Conservation (phyloP, 2,888 invertebrate genomes). For the Napeogenes inachia region DNA sequence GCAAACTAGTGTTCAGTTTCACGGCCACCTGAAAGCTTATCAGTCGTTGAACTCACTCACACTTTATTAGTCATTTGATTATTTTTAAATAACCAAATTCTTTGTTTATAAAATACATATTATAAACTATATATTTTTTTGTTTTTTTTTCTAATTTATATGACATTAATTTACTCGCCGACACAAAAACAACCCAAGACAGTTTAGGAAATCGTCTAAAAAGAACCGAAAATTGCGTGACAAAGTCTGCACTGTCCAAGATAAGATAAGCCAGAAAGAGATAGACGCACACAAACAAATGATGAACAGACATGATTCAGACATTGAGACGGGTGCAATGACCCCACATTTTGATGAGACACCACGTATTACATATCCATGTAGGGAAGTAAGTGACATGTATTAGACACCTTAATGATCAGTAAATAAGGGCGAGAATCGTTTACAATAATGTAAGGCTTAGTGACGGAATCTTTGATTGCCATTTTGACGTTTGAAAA, state of each 20-base stretch:
- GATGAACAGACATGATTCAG: slow-evolving; percentile 55
- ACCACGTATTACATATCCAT: slow-evolving; percentile 34
- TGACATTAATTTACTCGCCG: no score
- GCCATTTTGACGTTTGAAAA: slow-evolving; percentile 19
- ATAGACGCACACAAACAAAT: slow-evolving; percentile 40
- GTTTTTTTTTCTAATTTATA: no score
- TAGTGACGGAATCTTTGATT: slow-evolving; percentile 22
- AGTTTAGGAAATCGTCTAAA: background rate
- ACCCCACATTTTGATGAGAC: slow-evolving; percentile 57
- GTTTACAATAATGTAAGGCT: background rate
- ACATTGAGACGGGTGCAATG: slow-evolving; percentile 39
- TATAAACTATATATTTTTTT: background rate
- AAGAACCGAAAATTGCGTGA: slow-evolving; percentile 24
- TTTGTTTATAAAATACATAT: background rate
- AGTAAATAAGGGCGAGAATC: slow-evolving; percentile 6
- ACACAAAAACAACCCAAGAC: slow-evolving; percentile 12
- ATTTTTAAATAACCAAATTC: background rate
- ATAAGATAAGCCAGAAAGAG: slow-evolving; percentile 42
- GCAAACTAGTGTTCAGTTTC: background rate
- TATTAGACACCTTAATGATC: slow-evolving; percentile 16
- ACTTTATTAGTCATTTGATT: slow-evolving; percentile 14
- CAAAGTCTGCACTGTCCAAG: slow-evolving; percentile 33
- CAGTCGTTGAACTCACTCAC: slow-evolving; percentile 10
- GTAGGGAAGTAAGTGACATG: slow-evolving; percentile 12
- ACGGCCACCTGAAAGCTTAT: slow-evolving; percentile 20